A percentile compares a stretch with the other conserved stretches of the same genome.
These are phyloP conservation scores for Phyllotis vaccarum DNA, from an alignment of 2,797 vertebrate genomes.

Conservation along the genomic window DNA sequence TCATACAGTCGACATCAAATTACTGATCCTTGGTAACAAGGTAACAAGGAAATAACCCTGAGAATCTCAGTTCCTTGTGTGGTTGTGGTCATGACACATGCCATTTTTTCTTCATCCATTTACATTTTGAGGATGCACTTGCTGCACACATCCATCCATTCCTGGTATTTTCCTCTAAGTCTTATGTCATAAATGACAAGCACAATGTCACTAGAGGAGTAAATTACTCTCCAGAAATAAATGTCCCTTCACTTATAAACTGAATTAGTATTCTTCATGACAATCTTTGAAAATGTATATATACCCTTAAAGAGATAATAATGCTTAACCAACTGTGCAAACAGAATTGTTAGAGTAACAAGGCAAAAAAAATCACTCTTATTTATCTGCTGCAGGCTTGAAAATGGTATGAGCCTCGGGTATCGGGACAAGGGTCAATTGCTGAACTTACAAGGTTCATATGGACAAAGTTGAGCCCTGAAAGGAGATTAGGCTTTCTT, in stretches of 20 bases:
- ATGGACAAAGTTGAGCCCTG: not conserved
- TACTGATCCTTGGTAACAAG: not conserved
- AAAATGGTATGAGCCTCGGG: not conserved
- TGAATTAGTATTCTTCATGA: conserved; percentile 1
- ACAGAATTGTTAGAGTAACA: not conserved
- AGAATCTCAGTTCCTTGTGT: not conserved
- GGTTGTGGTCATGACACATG: not conserved
- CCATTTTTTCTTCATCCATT: conserved; percentile 10
- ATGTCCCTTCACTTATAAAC: not conserved
- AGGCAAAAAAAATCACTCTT: not conserved
- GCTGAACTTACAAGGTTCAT: not conserved
- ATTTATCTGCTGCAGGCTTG: not conserved
- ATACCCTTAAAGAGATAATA: not conserved
- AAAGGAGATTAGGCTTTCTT: not conserved
- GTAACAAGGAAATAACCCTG: conserved; percentile 22
- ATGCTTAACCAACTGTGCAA: conserved; percentile 55
- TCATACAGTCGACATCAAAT: conserved; percentile 42
- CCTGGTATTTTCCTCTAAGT: not conserved
- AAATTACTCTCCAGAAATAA: conserved; percentile 9
- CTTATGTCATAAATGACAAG: conserved; percentile 15
- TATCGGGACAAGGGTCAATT: not conserved
- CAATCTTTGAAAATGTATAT: conserved; percentile 42
- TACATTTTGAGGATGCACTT: conserved; percentile 7
- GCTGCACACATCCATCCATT: not conserved
- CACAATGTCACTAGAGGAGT: not conserved